phyloP scores from a whole-genome alignment of 1,140 invertebrate species.

The Plodia interpunctella region DNA sequence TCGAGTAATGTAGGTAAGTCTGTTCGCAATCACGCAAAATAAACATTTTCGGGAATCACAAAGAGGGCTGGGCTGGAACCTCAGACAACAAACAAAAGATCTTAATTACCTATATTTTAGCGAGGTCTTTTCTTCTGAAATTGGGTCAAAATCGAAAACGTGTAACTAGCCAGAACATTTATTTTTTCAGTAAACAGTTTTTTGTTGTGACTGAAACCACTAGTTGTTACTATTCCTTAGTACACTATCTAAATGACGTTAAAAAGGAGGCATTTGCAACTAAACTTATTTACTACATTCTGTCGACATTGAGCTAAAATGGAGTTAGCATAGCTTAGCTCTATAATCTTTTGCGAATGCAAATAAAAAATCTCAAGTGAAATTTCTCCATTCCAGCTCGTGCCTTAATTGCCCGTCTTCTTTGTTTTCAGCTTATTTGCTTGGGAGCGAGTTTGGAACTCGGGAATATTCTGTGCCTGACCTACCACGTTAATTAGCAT shows the following conservation, averaged over 20 bases:
- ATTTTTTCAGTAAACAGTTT: too few species aligned
- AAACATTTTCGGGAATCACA: conserved; percentile 5
- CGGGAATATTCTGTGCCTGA: not conserved
- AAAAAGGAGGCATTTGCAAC: too few species aligned
- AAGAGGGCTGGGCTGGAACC: not conserved
- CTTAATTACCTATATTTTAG: conserved; percentile 13
- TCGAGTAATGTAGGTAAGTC: not conserved
- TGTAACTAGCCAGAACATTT: too few species aligned
- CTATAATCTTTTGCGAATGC: not conserved
- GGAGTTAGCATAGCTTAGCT: not conserved
- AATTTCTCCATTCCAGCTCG: not conserved
- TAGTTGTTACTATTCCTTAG: too few species aligned
- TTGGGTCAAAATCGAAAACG: too few species aligned
- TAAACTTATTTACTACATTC: too few species aligned
- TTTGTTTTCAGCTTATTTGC: conserved; percentile 6
- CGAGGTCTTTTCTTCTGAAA: conserved; percentile 6
- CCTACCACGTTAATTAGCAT: conserved; percentile 2
- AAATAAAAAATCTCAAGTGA: not conserved
- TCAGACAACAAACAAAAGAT: not conserved
- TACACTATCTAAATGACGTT: too few species aligned
- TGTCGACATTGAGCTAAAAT: too few species aligned
- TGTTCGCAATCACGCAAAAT: conserved; percentile 6
- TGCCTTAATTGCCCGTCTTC: not conserved
- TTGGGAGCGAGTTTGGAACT: not conserved
- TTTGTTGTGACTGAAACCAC: too few species aligned